Evolutionary conservation across 2,797 vertebrate genomes (phyloP).

Genomic region (Gouania willdenowi): DNA sequence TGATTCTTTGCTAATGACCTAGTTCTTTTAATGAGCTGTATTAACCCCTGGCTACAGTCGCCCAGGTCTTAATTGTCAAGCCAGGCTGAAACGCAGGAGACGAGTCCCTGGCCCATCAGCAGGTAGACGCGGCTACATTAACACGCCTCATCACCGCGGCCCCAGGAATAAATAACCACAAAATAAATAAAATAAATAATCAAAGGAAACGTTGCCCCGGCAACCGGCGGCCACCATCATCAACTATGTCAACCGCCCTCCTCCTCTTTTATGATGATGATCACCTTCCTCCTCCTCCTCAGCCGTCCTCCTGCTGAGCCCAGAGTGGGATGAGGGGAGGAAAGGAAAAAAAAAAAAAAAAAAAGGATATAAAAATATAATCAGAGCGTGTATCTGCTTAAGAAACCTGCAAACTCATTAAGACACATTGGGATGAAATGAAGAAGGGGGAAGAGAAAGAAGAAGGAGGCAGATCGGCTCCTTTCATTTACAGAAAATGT

Average conservation of each 20-base stretch:
- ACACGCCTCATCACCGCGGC: slow-evolving; percentile 84
- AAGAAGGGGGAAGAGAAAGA: slow-evolving; percentile 2
- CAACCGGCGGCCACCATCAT: slow-evolving; percentile 70
- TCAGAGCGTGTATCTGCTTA: slow-evolving; percentile 80
- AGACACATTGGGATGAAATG: slow-evolving; percentile 55
- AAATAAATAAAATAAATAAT: slow-evolving; percentile 74
- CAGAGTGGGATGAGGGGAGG: slow-evolving; percentile 47
- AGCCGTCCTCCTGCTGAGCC: slow-evolving; percentile 74
- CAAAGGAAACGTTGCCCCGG: slow-evolving; percentile 50
- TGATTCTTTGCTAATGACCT: slow-evolving; percentile 99
- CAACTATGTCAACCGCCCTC: slow-evolving; percentile 41
- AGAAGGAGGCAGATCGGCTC: slow-evolving; percentile 34
- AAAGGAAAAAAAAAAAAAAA: neutral
- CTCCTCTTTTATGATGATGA: slow-evolving; percentile 41
- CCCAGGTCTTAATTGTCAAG: slow-evolving; percentile 99
- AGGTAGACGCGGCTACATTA: slow-evolving; percentile 79
- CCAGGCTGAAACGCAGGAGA: slow-evolving; percentile 90
- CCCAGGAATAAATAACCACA: slow-evolving; percentile 85
- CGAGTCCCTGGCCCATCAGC: slow-evolving; percentile 58
- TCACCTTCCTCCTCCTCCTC: slow-evolving; percentile 19
- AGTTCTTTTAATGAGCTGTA: slow-evolving; percentile 99
- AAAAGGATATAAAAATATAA: slow-evolving; percentile 69
- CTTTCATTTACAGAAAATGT: slow-evolving; percentile 73
- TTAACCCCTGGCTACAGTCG: slow-evolving; percentile 99
- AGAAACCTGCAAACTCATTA: slow-evolving; percentile 79